A percentile compares a stretch with the other conserved stretches of the same genome.
phyloP scores from a whole-genome alignment of 2,888 invertebrate genomes.

The Ceriagrion tenellum region DNA sequence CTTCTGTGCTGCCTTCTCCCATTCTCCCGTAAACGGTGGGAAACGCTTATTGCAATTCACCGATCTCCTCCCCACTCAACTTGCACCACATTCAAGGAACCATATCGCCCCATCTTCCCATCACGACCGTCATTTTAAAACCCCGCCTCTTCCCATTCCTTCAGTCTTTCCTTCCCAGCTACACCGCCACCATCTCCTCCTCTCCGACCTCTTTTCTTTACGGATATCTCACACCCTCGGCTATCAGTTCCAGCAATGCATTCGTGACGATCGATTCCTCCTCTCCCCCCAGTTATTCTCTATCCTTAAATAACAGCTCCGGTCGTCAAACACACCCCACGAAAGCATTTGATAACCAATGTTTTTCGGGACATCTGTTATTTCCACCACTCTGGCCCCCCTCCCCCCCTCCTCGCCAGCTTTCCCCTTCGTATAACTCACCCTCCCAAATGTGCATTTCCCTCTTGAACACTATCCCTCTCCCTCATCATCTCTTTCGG shows the following conservation, averaged over 20 bases:
- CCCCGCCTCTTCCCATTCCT: background rate
- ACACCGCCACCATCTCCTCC: constrained; percentile 33
- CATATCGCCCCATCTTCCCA: constrained; percentile 21
- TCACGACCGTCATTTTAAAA: background rate
- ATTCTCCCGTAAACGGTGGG: background rate
- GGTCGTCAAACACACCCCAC: constrained; percentile 66
- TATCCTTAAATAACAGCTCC: constrained; percentile 53
- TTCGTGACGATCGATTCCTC: constrained; percentile 31
- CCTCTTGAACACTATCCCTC: no score
- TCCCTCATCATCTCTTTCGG: background rate
- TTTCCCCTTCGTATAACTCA: background rate
- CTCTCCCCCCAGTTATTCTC: background rate
- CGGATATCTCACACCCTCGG: constrained; percentile 2
- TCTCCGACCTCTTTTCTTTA: constrained; percentile 69
- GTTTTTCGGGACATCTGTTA: constrained; percentile 66
- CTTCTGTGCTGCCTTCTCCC: background rate
- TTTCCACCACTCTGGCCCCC: constrained; percentile 15
- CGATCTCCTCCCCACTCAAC: background rate
- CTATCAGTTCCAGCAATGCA: constrained; percentile 21
- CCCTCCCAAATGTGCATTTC: no score
- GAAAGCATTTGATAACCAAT: constrained; percentile 65
- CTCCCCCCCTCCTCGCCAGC: background rate
- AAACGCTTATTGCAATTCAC: background rate
- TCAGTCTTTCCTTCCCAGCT: constrained; percentile 75
- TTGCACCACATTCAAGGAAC: background rate